phyloP scores from a whole-genome alignment of 2,113 vertebrate genomes.

The Python bivittatus region DNA sequence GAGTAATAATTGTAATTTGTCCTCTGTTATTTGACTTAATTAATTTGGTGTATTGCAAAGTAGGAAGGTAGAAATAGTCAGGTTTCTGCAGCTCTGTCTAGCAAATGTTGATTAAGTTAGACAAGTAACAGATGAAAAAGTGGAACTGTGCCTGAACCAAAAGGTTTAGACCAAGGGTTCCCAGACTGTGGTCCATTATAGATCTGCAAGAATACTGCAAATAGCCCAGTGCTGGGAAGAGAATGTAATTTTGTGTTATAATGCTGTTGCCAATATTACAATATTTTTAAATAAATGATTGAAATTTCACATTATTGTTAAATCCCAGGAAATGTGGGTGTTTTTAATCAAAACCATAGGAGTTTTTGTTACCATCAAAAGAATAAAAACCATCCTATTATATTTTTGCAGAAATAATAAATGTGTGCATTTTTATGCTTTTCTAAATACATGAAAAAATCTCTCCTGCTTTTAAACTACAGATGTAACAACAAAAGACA shows the following conservation, averaged over 20 bases:
- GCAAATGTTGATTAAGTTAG: not conserved
- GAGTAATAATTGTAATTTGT: too few relatives aligned
- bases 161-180: not conserved
- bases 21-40: too few relatives aligned
- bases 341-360: not conserved
- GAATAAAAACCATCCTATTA: not conserved
- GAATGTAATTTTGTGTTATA: too few relatives aligned
- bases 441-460: not conserved
- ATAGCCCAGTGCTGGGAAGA: too few relatives aligned
- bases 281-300: too few relatives aligned
- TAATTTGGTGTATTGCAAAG: not conserved
- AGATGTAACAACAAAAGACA: fast-evolving
- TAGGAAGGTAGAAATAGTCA: not conserved
- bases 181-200: not conserved
- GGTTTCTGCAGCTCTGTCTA: not conserved
- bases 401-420: not conserved
- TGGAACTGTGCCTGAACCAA: not conserved
- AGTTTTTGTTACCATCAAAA: not conserved
- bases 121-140: not conserved
- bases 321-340: too few relatives aligned
- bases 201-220: too few relatives aligned
- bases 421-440: not conserved
- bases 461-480: not conserved
- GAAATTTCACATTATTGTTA: too few relatives aligned
- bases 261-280: too few relatives aligned